Conservation (phyloP, 2,797 vertebrate genomes). For the Podarcis siculus region DNA sequence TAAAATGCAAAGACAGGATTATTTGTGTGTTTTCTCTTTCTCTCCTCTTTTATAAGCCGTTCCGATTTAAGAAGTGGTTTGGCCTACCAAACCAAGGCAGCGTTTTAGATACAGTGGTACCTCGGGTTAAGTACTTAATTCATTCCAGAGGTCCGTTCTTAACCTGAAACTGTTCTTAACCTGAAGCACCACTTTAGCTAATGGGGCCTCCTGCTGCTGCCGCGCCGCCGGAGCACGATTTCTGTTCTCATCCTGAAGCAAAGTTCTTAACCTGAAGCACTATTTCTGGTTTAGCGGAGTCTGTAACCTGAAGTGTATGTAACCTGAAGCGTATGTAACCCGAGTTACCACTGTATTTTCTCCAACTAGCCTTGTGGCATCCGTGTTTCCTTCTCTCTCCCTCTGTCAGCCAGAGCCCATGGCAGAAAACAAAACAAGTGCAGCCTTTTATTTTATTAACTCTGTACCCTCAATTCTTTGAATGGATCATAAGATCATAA, state of each 20-base stretch:
- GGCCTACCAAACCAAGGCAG: slow-evolving; percentile 44
- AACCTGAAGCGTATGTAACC: too few relatives aligned
- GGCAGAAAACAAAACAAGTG: not conserved
- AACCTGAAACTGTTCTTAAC: too few relatives aligned
- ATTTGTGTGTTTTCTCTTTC: slow-evolving; percentile 55
- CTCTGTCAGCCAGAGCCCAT: not conserved
- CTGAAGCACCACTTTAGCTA: too few relatives aligned
- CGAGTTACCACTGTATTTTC: too few relatives aligned
- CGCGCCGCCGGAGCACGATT: too few relatives aligned
- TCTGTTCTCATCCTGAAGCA: too few relatives aligned
- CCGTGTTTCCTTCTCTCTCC: not conserved
- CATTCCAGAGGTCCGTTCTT: too few relatives aligned
- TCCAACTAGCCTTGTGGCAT: not conserved
- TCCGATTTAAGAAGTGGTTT: slow-evolving; percentile 63
- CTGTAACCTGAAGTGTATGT: too few relatives aligned
- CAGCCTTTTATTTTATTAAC: not conserved
- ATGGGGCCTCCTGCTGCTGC: too few relatives aligned
- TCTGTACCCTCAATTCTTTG: not conserved
- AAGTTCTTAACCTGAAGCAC: too few relatives aligned
- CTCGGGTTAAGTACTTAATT: too few relatives aligned
- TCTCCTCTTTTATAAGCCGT: slow-evolving; percentile 58
- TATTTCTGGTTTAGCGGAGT: too few relatives aligned
- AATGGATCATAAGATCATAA: not conserved
- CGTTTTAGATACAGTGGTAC: slow-evolving; percentile 46
- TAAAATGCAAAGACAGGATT: slow-evolving; percentile 64